Percentiles rank a stretch among this genome's conserved stretches.
Conservation (phyloP, 2,797 vertebrate genomes). For the Melanotaenia maccullochi region DNA sequence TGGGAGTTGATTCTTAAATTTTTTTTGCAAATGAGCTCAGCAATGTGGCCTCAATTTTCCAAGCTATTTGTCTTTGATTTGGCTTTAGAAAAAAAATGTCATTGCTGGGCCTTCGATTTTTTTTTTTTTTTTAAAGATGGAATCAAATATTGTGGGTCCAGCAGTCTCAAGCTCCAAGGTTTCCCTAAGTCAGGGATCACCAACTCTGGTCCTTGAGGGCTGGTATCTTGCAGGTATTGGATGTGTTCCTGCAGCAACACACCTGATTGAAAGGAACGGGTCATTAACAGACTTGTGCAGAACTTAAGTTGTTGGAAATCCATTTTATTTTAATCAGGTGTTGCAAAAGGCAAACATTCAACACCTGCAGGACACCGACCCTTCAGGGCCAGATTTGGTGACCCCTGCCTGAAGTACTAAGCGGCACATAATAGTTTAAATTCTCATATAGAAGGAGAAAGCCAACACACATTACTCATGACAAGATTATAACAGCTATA, state of each 20-base stretch:
- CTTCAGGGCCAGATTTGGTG: no score
- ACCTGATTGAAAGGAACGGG: no score
- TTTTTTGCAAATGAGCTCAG: background rate
- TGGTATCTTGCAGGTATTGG: no score
- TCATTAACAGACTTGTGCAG: no score
- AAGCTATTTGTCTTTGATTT: background rate
- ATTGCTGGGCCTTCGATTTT: background rate
- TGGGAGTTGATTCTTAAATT: conserved; percentile 1
- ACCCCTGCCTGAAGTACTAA: no score
- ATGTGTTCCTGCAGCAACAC: no score
- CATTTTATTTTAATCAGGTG: no score
- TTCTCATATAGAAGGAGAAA: background rate
- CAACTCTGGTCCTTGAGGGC: no score
- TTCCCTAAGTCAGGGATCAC: no score
- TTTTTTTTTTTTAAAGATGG: background rate
- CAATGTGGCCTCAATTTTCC: conserved; percentile 18
- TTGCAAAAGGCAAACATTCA: no score
- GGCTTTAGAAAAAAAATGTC: background rate
- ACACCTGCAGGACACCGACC: no score
- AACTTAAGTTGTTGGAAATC: no score
- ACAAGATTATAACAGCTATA: background rate
- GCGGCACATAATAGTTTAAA: background rate
- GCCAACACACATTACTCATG: background rate
- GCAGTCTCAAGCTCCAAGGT: background rate
- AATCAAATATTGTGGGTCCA: background rate